Conservation (phyloP, 2,888 invertebrate species). For the Pseudococcus viburni region DNA sequence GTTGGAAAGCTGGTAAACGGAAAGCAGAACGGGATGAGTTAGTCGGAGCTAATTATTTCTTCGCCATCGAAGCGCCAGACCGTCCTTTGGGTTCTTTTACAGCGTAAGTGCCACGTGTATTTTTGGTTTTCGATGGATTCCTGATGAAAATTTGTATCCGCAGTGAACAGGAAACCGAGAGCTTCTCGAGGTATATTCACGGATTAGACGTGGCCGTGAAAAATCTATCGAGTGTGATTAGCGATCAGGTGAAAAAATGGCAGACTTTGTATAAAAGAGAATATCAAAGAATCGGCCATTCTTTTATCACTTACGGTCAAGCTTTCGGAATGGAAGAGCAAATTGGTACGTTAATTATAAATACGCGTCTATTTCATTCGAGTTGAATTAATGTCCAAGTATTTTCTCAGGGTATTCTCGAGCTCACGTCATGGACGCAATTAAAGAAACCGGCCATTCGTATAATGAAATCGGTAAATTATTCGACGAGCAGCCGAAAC, state of each 20-base stretch:
- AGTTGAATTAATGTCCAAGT: background rate
- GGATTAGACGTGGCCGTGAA: constrained; percentile 91
- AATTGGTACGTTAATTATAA: constrained; percentile 70
- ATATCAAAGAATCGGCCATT: constrained; percentile 90
- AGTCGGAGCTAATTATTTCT: constrained; percentile 91
- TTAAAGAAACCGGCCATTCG: constrained; percentile 86
- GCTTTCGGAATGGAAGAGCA: constrained; percentile 85
- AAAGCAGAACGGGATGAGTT: constrained; percentile 95
- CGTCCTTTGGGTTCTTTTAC: constrained; percentile 76
- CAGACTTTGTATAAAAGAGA: constrained; percentile 90
- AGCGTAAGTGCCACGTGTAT: constrained; percentile 72
- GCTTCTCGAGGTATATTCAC: constrained; percentile 85
- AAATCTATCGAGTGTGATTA: constrained; percentile 83
- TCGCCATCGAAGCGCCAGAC: constrained; percentile 88
- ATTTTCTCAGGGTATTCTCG: constrained; percentile 65
- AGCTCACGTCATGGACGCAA: constrained; percentile 70
- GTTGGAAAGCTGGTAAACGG: constrained; percentile 97
- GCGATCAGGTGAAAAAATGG: constrained; percentile 90
- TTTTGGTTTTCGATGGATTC: no score
- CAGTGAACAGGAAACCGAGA: constrained; percentile 85
- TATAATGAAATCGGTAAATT: constrained; percentile 91
- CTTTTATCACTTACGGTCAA: constrained; percentile 87
- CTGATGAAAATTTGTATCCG: background rate
- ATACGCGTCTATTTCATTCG: no score
- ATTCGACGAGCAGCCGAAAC: constrained; percentile 91